Conservation (phyloP, 2,888 invertebrate species). For the Tipula unca region DNA sequence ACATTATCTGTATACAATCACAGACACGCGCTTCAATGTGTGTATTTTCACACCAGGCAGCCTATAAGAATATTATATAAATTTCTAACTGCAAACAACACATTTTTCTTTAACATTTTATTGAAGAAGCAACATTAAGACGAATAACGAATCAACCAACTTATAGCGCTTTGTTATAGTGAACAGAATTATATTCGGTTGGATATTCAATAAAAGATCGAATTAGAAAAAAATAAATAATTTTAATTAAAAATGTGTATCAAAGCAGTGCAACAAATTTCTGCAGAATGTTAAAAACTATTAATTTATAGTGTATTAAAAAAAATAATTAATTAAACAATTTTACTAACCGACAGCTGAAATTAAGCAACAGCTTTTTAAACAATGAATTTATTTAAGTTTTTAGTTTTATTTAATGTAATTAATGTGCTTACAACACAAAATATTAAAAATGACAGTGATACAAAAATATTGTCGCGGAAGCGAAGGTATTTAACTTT, state of each 20-base stretch:
- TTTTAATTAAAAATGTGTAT: neutral
- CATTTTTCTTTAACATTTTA: neutral
- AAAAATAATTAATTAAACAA: neutral
- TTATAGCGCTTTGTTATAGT: neutral
- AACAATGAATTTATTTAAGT: neutral
- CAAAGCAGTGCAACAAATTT: neutral
- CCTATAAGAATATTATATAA: neutral
- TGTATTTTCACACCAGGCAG: neutral
- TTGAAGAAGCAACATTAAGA: neutral
- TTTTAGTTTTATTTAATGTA: neutral
- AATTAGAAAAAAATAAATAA: neutral
- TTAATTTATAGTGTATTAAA: neutral
- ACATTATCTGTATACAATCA: neutral
- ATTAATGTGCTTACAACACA: neutral
- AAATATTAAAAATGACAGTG: neutral
- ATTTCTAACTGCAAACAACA: neutral
- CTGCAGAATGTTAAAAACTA: neutral
- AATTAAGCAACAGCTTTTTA: neutral
- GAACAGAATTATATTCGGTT: neutral
- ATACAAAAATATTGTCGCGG: conserved; percentile 35
- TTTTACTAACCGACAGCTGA: neutral
- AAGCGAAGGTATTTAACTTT: conserved; percentile 45
- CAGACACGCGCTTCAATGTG: neutral
- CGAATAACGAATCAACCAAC: neutral
- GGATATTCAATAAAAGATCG: no score